These are phyloP conservation scores for Psilopogon haemacephalus DNA, from an alignment of 2,113 vertebrate genomes.

Conservation along the genomic window DNA sequence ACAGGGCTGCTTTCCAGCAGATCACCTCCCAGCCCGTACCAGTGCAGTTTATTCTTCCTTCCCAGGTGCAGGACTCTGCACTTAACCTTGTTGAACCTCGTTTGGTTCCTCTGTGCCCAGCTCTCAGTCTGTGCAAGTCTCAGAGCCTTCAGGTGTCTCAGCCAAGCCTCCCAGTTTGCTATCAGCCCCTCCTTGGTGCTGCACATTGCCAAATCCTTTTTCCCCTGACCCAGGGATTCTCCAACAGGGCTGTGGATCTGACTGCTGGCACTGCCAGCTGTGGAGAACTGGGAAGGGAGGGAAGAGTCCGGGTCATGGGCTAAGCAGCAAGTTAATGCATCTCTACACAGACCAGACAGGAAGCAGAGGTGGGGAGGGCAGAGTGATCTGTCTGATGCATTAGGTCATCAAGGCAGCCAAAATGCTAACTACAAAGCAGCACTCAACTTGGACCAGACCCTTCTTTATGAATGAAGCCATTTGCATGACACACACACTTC, in stretches of 20 bases:
- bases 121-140: no score
- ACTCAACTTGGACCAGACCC: constrained; percentile 42
- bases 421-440: constrained; percentile 72
- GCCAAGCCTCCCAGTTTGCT: no score
- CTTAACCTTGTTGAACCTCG: no score
- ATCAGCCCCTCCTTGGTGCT: background rate
- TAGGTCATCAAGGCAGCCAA: constrained; percentile 66
- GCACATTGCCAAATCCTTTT: background rate
- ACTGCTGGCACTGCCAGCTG: background rate
- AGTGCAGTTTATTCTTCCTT: no score
- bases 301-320: constrained; percentile 53
- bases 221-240: background rate
- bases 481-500: constrained; percentile 52
- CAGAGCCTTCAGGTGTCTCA: no score
- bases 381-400: constrained; percentile 69
- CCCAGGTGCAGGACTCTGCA: no score
- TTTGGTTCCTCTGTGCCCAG: no score
- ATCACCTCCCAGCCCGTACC: no score
- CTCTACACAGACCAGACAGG: constrained; percentile 71
- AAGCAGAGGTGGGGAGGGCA: constrained; percentile 63
- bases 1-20: no score
- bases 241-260: background rate
- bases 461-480: constrained; percentile 62
- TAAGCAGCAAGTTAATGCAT: constrained; percentile 78
- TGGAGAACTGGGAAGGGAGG: background rate